Evolutionary conservation across 2,888 invertebrate genomes (phyloP), one percentile per base, ranked within the genome.

Genomic region (Artemia sp.): DNA sequence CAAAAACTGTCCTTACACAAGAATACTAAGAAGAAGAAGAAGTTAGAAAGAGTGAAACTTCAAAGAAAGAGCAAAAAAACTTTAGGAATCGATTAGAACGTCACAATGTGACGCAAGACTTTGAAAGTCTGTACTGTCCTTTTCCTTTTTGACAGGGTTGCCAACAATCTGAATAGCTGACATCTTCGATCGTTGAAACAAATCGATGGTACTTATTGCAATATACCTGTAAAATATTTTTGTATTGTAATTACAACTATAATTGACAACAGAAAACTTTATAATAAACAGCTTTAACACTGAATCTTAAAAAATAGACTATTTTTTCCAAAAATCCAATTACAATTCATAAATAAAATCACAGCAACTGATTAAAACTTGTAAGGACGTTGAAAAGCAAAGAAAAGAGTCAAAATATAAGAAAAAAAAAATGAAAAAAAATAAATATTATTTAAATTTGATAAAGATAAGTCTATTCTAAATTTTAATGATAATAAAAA

Each of bases 141-240:
- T 24, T n/a, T 8, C 64, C 24, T 58, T 58, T 24, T n/a, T 19
- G 9, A 58, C 11, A n/a, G 64, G 64, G 24, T 58, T 73, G 64
- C 79, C 80, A 68, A 85, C 81, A 75, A 93, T 92, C 76, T 86
- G 87, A 68, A 92, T 83, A 1, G 90, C 89, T 53, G 90, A 90
- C 12, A 92, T 89, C 80, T 89, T 90, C 74, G 92, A 92, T 72
- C 90, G 85, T 76, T 92, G 90, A 81, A 91, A 92, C n/a, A 92
- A 92, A 70, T 87, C 86, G 68, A 90, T 86, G 2, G 91, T 90
- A 76, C 90, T 91, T 78, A 89, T 86, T 72, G 91, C 89, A 73
- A 92, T 82, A 78, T 89, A 89, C 78, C 92, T 92, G 79, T 7
- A 78, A 79, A 73, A 73, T 38, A 38, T 38, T 38, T 38, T 38